Evolutionary conservation across 2,797 vertebrate species (phyloP), one percentile per base, ranked within the genome.

Genomic region (Acanthopagrus latus): DNA sequence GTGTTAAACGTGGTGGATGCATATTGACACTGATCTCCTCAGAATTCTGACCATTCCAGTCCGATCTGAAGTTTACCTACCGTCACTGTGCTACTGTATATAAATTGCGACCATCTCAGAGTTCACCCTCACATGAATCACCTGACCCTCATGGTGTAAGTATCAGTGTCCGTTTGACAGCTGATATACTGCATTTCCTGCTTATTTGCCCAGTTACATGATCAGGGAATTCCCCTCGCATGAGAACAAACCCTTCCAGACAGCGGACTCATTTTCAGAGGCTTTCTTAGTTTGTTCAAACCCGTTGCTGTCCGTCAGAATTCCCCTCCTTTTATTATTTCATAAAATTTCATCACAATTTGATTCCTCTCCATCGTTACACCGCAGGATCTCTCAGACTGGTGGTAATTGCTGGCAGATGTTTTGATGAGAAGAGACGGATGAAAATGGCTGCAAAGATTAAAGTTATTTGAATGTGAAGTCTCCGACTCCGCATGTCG

Each of bases 391-490:
- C 16, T 68, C 71, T 64, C 63, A 74, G 56, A 69, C 58, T 59
- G 52, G 17, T 67, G 71, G n/a, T 83, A 85, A 91, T 84, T 59
- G 68, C 64, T 9, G 43, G 52, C 89, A 94, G 81, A 88, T 90
- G 86, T 68, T 81, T 71, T 65, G 57, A 82, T 72, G 71, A 78
- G 72, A 86, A 7, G 4, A 80, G 21, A 82, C 7, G 33, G 68
- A 85, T 78, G 56, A 80, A 77, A 71, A 64, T 72, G 76, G 62
- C 51, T 72, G 43, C 76, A 48, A 54, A 66, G 67, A 86, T 86
- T 86, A 71, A 89, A 7, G 48, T 68, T 77, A 58, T 83, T 77
- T 86, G 56, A 86, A 83, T 88, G 2, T 65, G 25, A 62, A 74
- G 74, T 67, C 50, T 85, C 47, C 47, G 52, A 48, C 62, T 83